Base-by-base conservation (phyloP, 2,888 invertebrate species). In the Auanema freiburgensis region DNA sequence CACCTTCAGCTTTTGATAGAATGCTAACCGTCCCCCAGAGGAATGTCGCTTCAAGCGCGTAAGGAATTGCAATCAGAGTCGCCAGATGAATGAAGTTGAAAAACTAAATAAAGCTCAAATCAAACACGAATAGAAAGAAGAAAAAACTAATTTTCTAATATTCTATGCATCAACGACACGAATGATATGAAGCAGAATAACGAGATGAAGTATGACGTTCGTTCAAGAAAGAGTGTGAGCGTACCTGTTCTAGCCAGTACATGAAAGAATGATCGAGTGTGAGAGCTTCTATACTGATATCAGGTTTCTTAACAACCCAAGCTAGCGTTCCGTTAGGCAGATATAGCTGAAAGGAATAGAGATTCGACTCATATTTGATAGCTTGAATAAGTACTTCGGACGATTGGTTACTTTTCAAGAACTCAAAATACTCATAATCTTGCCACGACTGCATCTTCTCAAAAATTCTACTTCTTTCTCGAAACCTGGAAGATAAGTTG, bases 41-140 rank as follows among this genome's bases (percentile, higher is more conserved):
- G 57, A 71, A 72, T 25, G 71, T 59, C 18, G 74, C 33, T 41
- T 72, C 74, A 23, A 71, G 21, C 2, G 66, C 40, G 57, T 72
- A 76, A 5, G 76, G 76, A 40, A 72, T 41, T 8, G 72, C 69
- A 44, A 68, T 71, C 54, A 74, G 71, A 16, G 71, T 72, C 11
- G 69, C 61, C 18, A 74, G 57, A 61, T 74, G 76, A 23, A 74
- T 55, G 14, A 72, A 60, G 55, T 72, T 76, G 61, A 74, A 76
- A 5, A 72, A 59, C 73, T 75, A 57, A 67, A 72, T 33, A 59
- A 55, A n/a, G 53, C 18, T 25, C 16, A n/a, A 52, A 52, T 24
- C 4, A 21, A 6, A 46, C 46, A 46, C 21, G 46, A 21, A 23
- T 53, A 11, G 53, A 11, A 18, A 24, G 12, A 24, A 52, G 23